Evolutionary conservation across 2,888 invertebrate genomes (phyloP).

Genomic region (Tachina lurida): DNA sequence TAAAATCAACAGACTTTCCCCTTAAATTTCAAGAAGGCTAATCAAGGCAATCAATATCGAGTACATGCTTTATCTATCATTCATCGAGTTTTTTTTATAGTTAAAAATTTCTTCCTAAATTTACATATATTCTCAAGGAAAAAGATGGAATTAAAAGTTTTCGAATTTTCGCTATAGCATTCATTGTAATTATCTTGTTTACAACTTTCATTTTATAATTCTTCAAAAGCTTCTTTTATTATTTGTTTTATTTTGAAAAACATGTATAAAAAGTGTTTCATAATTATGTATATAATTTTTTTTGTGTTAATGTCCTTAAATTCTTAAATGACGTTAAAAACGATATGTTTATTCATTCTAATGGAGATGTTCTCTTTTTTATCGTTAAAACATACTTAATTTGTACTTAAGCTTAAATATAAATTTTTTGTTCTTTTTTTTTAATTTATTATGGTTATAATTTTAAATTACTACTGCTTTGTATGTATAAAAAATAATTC

Average conservation of each 20-base stretch:
- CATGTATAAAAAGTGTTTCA: conserved; percentile 39
- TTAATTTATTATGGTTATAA: conserved; percentile 25
- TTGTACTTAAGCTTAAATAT: conserved; percentile 69
- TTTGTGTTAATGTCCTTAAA: conserved; percentile 27
- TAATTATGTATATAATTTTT: conserved; percentile 33
- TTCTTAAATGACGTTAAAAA: conserved; percentile 7
- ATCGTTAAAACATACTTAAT: conserved; percentile 57
- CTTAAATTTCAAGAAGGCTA: no score
- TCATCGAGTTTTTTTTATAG: neutral
- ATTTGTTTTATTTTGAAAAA: conserved; percentile 30
- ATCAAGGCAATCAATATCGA: no score
- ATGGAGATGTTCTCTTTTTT: conserved; percentile 24
- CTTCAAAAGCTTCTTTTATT: conserved; percentile 17
- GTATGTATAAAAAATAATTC: conserved; percentile 65
- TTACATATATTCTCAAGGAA: neutral
- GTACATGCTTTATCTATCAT: neutral
- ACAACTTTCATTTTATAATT: conserved; percentile 39
- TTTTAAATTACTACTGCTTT: conserved; percentile 32
- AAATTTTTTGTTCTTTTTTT: conserved; percentile 7
- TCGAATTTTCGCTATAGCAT: neutral
- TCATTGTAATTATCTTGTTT: neutral
- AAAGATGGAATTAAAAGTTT: neutral
- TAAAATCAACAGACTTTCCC: no score
- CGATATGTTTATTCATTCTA: conserved; percentile 43
- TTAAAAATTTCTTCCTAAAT: neutral